Evolutionary conservation across 2,888 invertebrate species (phyloP), one percentile per base, ranked within the genome.

Genomic region (Noctua janthina): DNA sequence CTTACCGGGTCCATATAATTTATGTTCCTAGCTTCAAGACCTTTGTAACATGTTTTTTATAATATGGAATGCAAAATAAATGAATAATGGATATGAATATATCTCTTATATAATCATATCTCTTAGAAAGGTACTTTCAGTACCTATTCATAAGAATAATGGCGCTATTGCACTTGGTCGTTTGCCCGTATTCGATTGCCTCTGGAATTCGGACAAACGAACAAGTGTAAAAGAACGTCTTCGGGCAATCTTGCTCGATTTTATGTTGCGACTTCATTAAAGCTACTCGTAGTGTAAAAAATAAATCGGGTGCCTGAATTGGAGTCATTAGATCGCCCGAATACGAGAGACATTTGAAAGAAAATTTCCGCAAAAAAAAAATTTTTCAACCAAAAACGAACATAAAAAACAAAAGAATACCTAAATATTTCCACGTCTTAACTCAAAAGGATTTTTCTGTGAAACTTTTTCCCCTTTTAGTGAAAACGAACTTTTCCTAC

Each of bases 391-490:
- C 70, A 46, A 67, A 59, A 0, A 79, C 1, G 17, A 43, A n/a
- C 6, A 56, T 29, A 46, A 59, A 85, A 72, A 71, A 76, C 56
- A 69, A 76, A 75, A 70, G 64, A 39, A 86, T n/a, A 29, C 23
- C 20, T 7, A 29, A 15, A 68, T 54, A 66, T 77, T 71, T 66
- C n/a, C 29, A 43, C 49, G 8, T 76, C 15, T 64, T 29, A 59
- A 39, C 75, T 74, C 87, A 69, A 75, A 84, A 83, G 87, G 74
- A 87, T 87, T 78, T 75, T 83, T 74, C 51, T 75, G 72, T 56
- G 10, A 78, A 86, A 82, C 82, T 69, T 84, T 78, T 74, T 54
- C 56, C 51, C 70, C 59, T 72, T 84, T 78, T 66, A 76, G 64
- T 82, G 43, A 59, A 78, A 71, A 64, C 59, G 39, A 75, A 78